A percentile compares a stretch with the other conserved stretches of the same genome.
Evolutionary conservation across 2,888 invertebrate species (phyloP).

Genomic region (Drosophila subquinaria): DNA sequence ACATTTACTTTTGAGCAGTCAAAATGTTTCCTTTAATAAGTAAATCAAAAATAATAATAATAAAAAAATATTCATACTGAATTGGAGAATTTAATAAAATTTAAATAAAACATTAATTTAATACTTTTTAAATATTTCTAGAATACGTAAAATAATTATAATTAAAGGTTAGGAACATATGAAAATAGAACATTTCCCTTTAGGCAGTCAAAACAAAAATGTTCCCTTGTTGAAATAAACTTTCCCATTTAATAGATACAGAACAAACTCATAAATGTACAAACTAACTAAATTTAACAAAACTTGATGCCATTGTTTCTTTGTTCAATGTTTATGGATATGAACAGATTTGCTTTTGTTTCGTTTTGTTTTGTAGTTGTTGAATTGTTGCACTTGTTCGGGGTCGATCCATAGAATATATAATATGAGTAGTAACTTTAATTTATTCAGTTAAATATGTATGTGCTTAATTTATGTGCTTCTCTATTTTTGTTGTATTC

Average conservation of each 20-base stretch:
- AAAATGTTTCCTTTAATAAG: not conserved
- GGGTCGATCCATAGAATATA: constrained; percentile 50
- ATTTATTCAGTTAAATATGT: constrained; percentile 47
- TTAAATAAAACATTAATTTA: not conserved
- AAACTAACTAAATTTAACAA: constrained; percentile 29
- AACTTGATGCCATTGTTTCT: constrained; percentile 38
- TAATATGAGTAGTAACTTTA: constrained; percentile 30
- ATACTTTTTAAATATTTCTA: not conserved
- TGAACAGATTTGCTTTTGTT: constrained; percentile 46
- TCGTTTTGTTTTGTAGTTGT: not conserved
- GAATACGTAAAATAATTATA: not conserved
- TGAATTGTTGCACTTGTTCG: constrained; percentile 54
- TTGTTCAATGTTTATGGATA: constrained; percentile 39
- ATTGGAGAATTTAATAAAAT: not conserved
- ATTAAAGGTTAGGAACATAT: not conserved
- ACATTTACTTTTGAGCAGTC: not conserved
- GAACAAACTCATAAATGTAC: constrained; percentile 24
- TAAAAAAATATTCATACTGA: not conserved
- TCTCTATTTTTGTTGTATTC: constrained; percentile 10
- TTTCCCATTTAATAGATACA: not conserved
- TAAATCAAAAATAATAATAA: no score
- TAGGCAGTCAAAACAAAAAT: not conserved
- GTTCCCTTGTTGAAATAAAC: not conserved
- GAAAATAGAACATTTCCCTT: not conserved
- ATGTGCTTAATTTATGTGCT: constrained; percentile 38